Base-by-base conservation (phyloP, 2,888 invertebrate species). In the Cephus spinipes region DNA sequence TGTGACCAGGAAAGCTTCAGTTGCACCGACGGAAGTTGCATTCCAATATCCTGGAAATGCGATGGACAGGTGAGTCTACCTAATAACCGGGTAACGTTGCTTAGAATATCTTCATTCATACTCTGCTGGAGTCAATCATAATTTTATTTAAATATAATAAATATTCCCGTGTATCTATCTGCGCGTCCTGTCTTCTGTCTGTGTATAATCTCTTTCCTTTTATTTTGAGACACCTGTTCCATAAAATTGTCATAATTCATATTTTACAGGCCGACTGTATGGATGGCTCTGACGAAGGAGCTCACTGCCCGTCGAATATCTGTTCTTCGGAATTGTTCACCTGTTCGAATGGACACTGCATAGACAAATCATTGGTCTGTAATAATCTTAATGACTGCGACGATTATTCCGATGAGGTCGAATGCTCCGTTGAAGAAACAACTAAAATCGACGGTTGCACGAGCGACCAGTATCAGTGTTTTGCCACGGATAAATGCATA, bases 361-460 rank as follows among this genome's bases (percentile, higher is more conserved):
- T 95, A 75, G 93, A 94, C 79, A 84, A 80, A 0, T 83, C 84
- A 3, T 87, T 95, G 4, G 89, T 92, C 0, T 95, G 96, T 87
- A 94, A 96, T 87, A 91, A 92, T 0, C 85, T 92, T 75, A 92
- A 94, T 79, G 94, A 95, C 84, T 94, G 94, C 79, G 93, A 93
- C 0, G 94, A 94, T 83, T 84, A 89, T 73, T 93, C 93, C 0
- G 94, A 94, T 81, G 94, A 94, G 83, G 32, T 85, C 0, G 83
- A 91, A 77, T 94, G 94, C 81, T n/a, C 76, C 0, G 77, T 78
- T 0, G 81, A 79, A 55, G 36, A 31, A 15, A 35, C 74, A 9
- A 30, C 69, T 3, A 74, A 81, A 4, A 12, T 12, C 1, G 40
- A n/a, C 32, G 78, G 76, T 12, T 91, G 90, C 68, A 79, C 80